Evolutionary conservation across 2,797 vertebrate genomes (phyloP), one percentile per base, ranked within the genome.

Genomic region (Lacerta viridis): DNA sequence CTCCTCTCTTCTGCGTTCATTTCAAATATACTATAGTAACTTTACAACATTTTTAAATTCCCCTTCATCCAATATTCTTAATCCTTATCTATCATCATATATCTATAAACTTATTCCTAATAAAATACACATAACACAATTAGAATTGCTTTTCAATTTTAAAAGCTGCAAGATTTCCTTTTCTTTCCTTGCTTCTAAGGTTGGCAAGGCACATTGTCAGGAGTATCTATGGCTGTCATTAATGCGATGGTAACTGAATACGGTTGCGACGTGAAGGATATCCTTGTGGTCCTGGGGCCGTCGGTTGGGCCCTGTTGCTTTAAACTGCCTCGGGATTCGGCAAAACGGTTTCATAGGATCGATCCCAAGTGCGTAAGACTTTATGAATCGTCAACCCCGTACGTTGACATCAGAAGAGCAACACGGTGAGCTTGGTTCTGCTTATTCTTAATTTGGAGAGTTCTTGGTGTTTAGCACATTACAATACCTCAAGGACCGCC

Each of bases 291-390:
- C 1, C 95, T 99, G 83, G 99, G 99, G 0, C 99, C 99, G 0
- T 98, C 98, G 2, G 98, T 99, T 66, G 98, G 98, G 33, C 95
- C 96, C 23, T 99, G 99, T 89, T 99, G 99, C 89, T 99, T 98
- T 93, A 97, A 94, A 59, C 96, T 98, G 92, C 95, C 97, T 27
- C 96, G 87, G 0, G 90, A 97, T 75, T 96, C 97, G 77, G 98
- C 98, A 0, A 43, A 92, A 84, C 90, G 95, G 76, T 99, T 99
- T 94, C 90, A 96, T 79, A 90, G 88, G 83, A 97, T 99, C 88
- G 97, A 98, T 89, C 97, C 98, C 1, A 95, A 96, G 46, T 99
- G 98, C 77, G 98, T 99, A 46, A 94, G 94, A 33, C 93, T 96
- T 0, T 95, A 97, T 68, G 97, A 97, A 10, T 96, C 97, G 27